phyloP scores from a whole-genome alignment of 2,797 vertebrate genomes.

The Helicolenus hilgendorfi region DNA sequence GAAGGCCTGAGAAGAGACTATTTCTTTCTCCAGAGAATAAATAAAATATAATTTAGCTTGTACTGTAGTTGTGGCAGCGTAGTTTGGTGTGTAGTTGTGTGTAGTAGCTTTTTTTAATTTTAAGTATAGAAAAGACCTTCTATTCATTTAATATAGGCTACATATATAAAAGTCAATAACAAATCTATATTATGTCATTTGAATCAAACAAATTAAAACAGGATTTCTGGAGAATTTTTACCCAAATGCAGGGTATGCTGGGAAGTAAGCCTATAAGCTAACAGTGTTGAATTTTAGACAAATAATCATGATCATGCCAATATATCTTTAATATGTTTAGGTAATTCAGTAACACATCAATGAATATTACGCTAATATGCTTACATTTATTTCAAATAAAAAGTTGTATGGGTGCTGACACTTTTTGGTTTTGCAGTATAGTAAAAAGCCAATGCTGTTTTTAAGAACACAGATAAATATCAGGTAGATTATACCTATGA shows the following conservation, averaged over 20 bases:
- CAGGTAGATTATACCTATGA: not conserved
- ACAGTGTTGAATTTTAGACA: not conserved
- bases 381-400: not conserved
- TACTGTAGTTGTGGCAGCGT: not conserved
- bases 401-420: not conserved
- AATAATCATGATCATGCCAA: not conserved
- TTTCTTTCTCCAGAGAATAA: not conserved
- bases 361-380: not conserved
- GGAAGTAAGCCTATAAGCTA: not conserved
- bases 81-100: not conserved
- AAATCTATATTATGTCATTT: not conserved
- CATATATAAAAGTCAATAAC: not conserved
- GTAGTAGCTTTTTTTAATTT: not conserved
- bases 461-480: not conserved
- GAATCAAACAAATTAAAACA: not conserved
- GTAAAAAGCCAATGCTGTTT: not conserved
- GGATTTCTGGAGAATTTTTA: not conserved
- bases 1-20: conserved; percentile 4
- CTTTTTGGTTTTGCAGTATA: not conserved
- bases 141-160: not conserved
- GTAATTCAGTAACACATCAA: not conserved
- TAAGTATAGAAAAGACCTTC: not conserved
- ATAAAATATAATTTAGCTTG: not conserved
- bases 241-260: not conserved
- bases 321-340: not conserved